These are phyloP conservation scores for Drosophila pachea DNA, from an alignment of 1,140 invertebrate species.

Conservation along the genomic window DNA sequence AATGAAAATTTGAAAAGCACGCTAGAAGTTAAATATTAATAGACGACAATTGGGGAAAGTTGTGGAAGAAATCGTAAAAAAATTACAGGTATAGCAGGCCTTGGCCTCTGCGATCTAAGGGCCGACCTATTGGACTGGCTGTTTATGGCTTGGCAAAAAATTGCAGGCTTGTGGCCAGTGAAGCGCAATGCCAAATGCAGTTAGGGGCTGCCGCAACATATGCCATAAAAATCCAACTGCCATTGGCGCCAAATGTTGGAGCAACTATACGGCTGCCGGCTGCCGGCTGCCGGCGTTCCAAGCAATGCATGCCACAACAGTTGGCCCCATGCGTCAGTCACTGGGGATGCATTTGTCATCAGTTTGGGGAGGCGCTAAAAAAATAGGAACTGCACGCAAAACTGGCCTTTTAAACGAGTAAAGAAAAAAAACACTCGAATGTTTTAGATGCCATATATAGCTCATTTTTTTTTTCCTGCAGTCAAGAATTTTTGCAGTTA, in stretches of 20 bases:
- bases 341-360: slow-evolving; percentile 68
- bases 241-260: slow-evolving; percentile 52
- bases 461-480: slow-evolving; percentile 27
- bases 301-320: slow-evolving; percentile 9
- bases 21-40: slow-evolving; percentile 57
- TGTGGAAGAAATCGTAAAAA: no score
- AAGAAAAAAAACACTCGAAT: slow-evolving; percentile 61
- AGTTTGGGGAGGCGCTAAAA: slow-evolving; percentile 47
- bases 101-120: slow-evolving; percentile 22
- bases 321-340: slow-evolving; percentile 27
- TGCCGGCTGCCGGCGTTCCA: neutral
- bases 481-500: slow-evolving; percentile 19
- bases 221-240: slow-evolving; percentile 56
- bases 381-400: slow-evolving; percentile 53
- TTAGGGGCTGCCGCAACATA: slow-evolving; percentile 46
- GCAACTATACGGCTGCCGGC: neutral
- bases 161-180: slow-evolving; percentile 14
- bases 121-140: neutral
- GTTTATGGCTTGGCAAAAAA: slow-evolving; percentile 23
- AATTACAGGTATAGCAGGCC: slow-evolving; percentile 25
- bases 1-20: slow-evolving; percentile 61
- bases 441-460: slow-evolving; percentile 41
- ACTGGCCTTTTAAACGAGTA: slow-evolving; percentile 59
- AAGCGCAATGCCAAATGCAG: slow-evolving; percentile 49
- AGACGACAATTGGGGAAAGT: slow-evolving; percentile 14